Evolutionary conservation across 1,140 invertebrate genomes (phyloP).

Genomic region (Conus ventricosus): DNA sequence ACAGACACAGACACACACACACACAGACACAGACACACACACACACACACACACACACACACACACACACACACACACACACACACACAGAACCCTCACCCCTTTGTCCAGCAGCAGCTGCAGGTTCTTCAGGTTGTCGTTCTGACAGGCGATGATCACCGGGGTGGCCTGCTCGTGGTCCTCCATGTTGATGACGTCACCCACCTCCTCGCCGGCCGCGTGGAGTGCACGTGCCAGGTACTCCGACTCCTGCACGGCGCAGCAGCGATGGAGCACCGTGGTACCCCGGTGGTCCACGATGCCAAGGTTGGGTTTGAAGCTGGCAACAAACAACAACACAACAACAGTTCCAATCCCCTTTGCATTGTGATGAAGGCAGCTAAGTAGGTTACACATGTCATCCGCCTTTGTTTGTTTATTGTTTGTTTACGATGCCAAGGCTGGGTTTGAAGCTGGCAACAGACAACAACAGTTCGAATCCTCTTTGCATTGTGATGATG

Average conservation of each 20-base stretch:
- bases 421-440: conserved; percentile 51
- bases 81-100: conserved; percentile 41
- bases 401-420: neutral
- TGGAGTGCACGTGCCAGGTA: conserved; percentile 57
- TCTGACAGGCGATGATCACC: conserved; percentile 66
- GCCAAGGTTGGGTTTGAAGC: conserved; percentile 56
- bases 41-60: neutral
- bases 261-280: conserved; percentile 61
- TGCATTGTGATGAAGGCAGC: neutral
- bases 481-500: neutral
- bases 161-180: conserved; percentile 61
- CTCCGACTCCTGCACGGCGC: conserved; percentile 54
- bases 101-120: conserved; percentile 58
- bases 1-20: no score
- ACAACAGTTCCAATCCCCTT: neutral
- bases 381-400: neutral
- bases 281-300: conserved; percentile 58
- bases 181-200: conserved; percentile 58
- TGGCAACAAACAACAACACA: conserved; percentile 34
- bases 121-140: conserved; percentile 62
- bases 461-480: neutral
- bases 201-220: neutral
- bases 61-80: neutral
- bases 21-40: no score
- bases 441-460: conserved; percentile 59